phyloP scores from a whole-genome alignment of 1,140 invertebrate genomes.

The Orchesella cincta region DNA sequence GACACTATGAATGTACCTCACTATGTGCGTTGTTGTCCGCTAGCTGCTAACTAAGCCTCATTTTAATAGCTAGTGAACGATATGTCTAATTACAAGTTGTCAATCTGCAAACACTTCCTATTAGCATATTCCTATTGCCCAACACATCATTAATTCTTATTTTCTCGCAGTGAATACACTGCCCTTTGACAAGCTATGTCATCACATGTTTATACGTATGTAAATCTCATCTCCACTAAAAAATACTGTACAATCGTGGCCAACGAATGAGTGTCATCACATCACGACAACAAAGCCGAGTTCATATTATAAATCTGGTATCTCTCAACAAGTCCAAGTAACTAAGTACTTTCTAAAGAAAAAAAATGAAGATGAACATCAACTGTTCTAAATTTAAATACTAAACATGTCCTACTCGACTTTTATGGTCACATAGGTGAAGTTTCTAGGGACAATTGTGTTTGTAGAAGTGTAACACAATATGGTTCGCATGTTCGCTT shows the following conservation, averaged over 20 bases:
- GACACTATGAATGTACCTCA: too few species aligned
- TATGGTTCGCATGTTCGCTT: too few species aligned
- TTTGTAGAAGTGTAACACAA: too few species aligned
- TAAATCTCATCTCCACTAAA: background rate
- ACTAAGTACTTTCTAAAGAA: background rate
- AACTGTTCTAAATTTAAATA: background rate
- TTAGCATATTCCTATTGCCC: background rate
- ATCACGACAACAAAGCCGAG: background rate
- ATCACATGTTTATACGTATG: background rate
- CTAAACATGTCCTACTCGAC: background rate
- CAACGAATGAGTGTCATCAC: background rate
- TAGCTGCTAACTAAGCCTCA: too few species aligned
- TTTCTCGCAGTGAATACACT: background rate
- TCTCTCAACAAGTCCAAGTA: background rate
- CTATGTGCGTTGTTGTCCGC: too few species aligned
- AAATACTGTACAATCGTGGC: background rate
- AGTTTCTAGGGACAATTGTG: too few species aligned
- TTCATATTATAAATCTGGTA: too few species aligned
- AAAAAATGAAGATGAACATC: background rate
- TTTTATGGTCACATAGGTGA: background rate
- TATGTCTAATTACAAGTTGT: background rate
- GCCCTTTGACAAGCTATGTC: background rate
- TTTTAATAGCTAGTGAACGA: background rate
- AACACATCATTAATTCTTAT: background rate
- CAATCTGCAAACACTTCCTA: background rate